Conservation (phyloP, 1,140 invertebrate genomes). For the Dendroctonus valens region DNA sequence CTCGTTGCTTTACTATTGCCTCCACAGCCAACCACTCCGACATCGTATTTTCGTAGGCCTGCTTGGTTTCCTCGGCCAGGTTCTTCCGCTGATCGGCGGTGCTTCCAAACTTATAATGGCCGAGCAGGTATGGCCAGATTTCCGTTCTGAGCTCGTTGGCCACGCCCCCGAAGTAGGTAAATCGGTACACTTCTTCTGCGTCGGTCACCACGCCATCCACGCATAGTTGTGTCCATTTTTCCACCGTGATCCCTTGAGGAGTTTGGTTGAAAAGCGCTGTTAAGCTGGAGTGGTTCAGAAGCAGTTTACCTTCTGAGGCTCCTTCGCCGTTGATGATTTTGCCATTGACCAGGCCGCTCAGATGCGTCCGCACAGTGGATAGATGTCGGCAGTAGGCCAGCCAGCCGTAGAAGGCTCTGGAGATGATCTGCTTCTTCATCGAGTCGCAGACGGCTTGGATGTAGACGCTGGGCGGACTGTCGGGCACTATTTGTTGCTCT, state of each 20-base stretch:
- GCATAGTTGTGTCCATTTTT: conserved; percentile 65
- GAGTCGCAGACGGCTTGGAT: conserved; percentile 79
- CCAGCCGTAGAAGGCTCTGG: conserved; percentile 95
- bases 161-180: conserved; percentile 86
- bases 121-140: conserved; percentile 89
- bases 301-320: conserved; percentile 54
- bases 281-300: too few species aligned
- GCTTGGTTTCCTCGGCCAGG: conserved; percentile 65
- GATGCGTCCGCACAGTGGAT: conserved; percentile 86
- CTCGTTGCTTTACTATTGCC: conserved; percentile 82
- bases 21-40: conserved; percentile 93
- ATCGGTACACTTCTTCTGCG: conserved; percentile 72
- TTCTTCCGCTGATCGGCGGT: conserved; percentile 66
- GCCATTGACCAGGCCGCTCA: conserved; percentile 82
- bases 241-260: conserved; percentile 62
- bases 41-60: conserved; percentile 85
- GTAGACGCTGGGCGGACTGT: conserved; percentile 46
- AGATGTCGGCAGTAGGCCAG: conserved; percentile 90
- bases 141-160: conserved; percentile 74
- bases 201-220: conserved; percentile 61
- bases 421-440: conserved; percentile 93
- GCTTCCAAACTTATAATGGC: conserved; percentile 81
- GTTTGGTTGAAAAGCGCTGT: too few species aligned
- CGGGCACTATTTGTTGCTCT: conserved; percentile 41
- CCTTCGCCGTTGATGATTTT: conserved; percentile 56